Percentiles rank a stretch among this genome's conserved stretches.
Evolutionary conservation across 2,113 vertebrate genomes (phyloP).

Genomic region (Poeciliopsis prolifica): DNA sequence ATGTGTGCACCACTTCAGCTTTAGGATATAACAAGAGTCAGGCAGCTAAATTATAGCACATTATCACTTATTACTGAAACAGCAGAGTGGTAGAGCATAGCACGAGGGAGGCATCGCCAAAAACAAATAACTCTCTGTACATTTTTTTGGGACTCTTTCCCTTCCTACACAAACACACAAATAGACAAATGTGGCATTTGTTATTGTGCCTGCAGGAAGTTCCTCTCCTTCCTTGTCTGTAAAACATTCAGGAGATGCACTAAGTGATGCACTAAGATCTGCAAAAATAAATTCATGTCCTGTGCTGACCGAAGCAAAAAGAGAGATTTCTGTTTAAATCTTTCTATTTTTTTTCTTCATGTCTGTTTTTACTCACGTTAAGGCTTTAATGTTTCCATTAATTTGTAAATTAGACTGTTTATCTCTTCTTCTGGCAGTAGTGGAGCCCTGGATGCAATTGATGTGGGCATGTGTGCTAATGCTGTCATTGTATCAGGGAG

Average conservation of each 20-base stretch:
- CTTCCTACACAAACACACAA: slow-evolving; percentile 1
- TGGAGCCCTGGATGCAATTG: slow-evolving; percentile 43
- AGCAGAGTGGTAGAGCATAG: slow-evolving; percentile 39
- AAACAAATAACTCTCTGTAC: slow-evolving; percentile 32
- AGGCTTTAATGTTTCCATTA: slow-evolving; percentile 6
- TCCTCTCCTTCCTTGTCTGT: slow-evolving; percentile 44
- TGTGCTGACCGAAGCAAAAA: slow-evolving; percentile 20
- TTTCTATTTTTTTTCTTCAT: neutral
- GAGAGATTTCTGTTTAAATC: slow-evolving; percentile 5
- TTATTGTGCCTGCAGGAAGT: slow-evolving; percentile 32
- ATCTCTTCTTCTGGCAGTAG: slow-evolving; percentile 24
- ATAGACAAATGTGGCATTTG: slow-evolving; percentile 14
- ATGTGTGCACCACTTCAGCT: neutral
- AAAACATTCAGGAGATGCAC: slow-evolving; percentile 31
- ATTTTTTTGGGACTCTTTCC: slow-evolving; percentile 14
- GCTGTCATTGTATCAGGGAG: slow-evolving; percentile 67
- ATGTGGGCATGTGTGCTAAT: slow-evolving; percentile 67
- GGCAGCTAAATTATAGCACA: slow-evolving; percentile 54
- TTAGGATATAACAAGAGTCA: slow-evolving; percentile 44
- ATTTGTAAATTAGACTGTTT: slow-evolving; percentile 32
- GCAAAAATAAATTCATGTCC: slow-evolving; percentile 19
- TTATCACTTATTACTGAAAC: slow-evolving; percentile 64
- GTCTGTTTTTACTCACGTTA: neutral
- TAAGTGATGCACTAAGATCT: slow-evolving; percentile 35
- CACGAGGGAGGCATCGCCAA: slow-evolving; percentile 6